Conservation (phyloP, 2,113 vertebrate genomes). For the Heloderma charlesbogerti region DNA sequence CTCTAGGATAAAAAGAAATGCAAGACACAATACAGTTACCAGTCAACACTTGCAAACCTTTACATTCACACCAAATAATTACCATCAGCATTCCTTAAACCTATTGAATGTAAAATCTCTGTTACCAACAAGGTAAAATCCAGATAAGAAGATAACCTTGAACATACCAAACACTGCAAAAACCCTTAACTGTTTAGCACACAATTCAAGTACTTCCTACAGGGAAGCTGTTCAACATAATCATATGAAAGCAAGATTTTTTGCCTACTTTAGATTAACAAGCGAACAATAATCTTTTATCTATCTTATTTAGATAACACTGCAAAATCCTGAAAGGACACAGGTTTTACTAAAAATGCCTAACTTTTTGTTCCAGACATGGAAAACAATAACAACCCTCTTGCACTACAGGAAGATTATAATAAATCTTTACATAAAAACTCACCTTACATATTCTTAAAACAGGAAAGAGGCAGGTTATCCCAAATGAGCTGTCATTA, state of each 20-base stretch:
- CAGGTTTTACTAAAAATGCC: neutral
- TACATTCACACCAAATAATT: slow-evolving; percentile 59
- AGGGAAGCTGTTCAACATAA: neutral
- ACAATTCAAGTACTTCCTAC: neutral
- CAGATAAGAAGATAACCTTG: slow-evolving; percentile 53
- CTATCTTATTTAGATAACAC: neutral
- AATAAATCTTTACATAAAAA: neutral
- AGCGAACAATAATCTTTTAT: neutral
- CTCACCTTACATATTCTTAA: neutral
- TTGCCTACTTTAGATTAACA: neutral
- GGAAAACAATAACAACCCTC: neutral
- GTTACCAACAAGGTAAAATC: slow-evolving; percentile 16
- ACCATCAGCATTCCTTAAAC: slow-evolving; percentile 68
- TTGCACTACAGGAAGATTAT: neutral
- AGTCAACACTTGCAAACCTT: slow-evolving; percentile 67
- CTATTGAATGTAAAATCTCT: slow-evolving; percentile 48
- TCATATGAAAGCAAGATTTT: neutral
- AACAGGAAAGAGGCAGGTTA: neutral
- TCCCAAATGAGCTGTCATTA: neutral
- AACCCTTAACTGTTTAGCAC: slow-evolving; percentile 13
- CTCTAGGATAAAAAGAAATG: slow-evolving; percentile 66
- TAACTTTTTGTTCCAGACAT: neutral
- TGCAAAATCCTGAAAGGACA: neutral
- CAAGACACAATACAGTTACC: slow-evolving; percentile 68
- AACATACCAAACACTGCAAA: neutral